phyloP scores from a whole-genome alignment of 2,113 vertebrate genomes.

The Etheostoma spectabile region DNA sequence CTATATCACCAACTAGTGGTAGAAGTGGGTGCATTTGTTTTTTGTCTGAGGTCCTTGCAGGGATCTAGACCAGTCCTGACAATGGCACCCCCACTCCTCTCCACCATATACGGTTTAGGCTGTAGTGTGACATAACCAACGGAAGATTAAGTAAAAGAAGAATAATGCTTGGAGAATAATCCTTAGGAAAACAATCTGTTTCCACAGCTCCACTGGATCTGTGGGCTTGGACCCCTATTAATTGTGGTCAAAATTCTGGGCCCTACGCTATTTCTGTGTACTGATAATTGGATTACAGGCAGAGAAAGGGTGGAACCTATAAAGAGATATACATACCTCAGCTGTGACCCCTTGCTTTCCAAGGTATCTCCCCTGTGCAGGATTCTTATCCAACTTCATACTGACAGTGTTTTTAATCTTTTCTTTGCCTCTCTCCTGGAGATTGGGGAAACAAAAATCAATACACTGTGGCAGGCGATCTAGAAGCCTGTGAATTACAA shows the following conservation, averaged over 20 bases:
- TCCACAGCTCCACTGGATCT: too few species aligned
- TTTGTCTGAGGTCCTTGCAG: too few species aligned
- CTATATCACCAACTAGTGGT: too few species aligned
- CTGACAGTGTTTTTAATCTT: conserved; percentile 99
- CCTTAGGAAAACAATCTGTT: too few species aligned
- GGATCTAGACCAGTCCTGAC: too few species aligned
- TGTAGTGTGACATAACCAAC: too few species aligned
- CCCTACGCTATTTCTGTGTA: neutral
- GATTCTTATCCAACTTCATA: conserved; percentile 99
- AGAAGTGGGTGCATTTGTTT: too few species aligned
- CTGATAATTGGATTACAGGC: conserved; percentile 47
- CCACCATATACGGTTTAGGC: too few species aligned
- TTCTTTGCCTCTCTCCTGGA: conserved; percentile 96
- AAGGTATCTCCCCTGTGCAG: conserved; percentile 87
- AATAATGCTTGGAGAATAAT: too few species aligned
- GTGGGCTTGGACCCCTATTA: neutral
- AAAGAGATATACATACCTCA: conserved; percentile 72
- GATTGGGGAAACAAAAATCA: conserved; percentile 99
- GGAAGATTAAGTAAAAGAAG: too few species aligned
- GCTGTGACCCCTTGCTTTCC: conserved; percentile 74
- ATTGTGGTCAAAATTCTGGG: neutral
- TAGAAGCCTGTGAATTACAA: conserved; percentile 90
- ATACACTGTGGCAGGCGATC: conserved; percentile 97
- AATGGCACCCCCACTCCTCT: too few species aligned
- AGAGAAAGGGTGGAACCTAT: conserved; percentile 74